These are phyloP conservation scores for Osmoderma eremita DNA, from an alignment of 2,888 invertebrate genomes.

Conservation along the genomic window DNA sequence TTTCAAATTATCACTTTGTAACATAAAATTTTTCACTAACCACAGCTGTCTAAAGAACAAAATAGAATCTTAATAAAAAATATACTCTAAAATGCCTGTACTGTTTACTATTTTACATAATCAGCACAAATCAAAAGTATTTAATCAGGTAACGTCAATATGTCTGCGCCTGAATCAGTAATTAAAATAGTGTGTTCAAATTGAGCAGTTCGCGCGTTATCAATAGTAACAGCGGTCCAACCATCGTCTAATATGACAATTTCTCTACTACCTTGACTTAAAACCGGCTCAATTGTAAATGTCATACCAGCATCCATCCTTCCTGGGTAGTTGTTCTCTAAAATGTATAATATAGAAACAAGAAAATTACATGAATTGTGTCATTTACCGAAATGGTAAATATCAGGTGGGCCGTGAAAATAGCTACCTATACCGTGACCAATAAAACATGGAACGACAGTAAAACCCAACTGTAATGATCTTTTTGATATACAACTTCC, in stretches of 20 bases:
- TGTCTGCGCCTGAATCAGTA: constrained; percentile 79
- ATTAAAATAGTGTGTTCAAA: constrained; percentile 92
- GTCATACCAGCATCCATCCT: constrained; percentile 89
- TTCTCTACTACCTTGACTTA: constrained; percentile 78
- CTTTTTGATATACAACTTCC: constrained; percentile 73
- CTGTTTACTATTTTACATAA: not conserved
- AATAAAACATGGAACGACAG: constrained; percentile 81
- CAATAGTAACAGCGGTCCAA: constrained; percentile 91
- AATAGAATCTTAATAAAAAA: too few species aligned
- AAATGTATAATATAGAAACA: constrained; percentile 48
- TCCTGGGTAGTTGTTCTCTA: constrained; percentile 75
- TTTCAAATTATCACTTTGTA: too few species aligned
- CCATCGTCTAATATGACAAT: constrained; percentile 82
- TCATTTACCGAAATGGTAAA: constrained; percentile 80
- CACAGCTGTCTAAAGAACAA: too few species aligned
- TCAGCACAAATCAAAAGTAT: not conserved
- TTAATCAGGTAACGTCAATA: constrained; percentile 71
- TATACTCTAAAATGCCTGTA: too few species aligned
- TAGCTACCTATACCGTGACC: constrained; percentile 94
- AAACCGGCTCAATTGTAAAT: constrained; percentile 92
- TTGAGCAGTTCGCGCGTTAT: constrained; percentile 86
- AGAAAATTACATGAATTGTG: constrained; percentile 27
- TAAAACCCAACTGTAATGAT: constrained; percentile 71
- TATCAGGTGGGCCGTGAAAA: constrained; percentile 93
- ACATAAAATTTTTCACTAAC: too few species aligned